phyloP scores from a whole-genome alignment of 1,140 invertebrate genomes.

The Magallana angulata region DNA sequence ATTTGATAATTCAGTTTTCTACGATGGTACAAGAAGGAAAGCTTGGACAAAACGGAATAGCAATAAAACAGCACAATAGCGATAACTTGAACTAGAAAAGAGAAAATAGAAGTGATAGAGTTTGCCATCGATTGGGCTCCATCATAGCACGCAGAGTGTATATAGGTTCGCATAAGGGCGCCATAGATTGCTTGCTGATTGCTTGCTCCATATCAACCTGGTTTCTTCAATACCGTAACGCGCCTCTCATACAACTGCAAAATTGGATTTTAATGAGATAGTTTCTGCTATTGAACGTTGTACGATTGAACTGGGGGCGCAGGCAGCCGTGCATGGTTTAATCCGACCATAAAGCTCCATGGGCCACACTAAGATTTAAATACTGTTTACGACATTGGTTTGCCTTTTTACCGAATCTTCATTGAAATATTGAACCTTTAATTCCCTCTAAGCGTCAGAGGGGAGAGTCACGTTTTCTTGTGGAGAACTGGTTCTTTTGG shows the following conservation, averaged over 20 bases:
- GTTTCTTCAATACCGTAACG: conserved; percentile 23
- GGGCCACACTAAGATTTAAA: conserved; percentile 16
- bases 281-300: conserved; percentile 25
- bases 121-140: background rate
- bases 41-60: background rate
- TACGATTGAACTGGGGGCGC: background rate
- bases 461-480: background rate
- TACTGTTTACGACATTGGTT: conserved; percentile 25
- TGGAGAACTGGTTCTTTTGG: background rate
- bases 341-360: conserved; percentile 11
- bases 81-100: background rate
- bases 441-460: conserved; percentile 11
- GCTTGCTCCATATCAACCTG: background rate
- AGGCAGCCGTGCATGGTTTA: conserved; percentile 10
- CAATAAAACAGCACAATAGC: background rate
- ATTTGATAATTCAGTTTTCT: background rate
- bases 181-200: background rate
- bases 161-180: no score
- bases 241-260: conserved; percentile 15
- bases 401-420: background rate
- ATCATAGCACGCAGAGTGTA: background rate
- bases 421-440: conserved; percentile 30
- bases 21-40: background rate
- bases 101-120: background rate
- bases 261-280: conserved; percentile 30